Base-by-base conservation (phyloP, 2,113 vertebrate species). In the Larimichthys polyactis region DNA sequence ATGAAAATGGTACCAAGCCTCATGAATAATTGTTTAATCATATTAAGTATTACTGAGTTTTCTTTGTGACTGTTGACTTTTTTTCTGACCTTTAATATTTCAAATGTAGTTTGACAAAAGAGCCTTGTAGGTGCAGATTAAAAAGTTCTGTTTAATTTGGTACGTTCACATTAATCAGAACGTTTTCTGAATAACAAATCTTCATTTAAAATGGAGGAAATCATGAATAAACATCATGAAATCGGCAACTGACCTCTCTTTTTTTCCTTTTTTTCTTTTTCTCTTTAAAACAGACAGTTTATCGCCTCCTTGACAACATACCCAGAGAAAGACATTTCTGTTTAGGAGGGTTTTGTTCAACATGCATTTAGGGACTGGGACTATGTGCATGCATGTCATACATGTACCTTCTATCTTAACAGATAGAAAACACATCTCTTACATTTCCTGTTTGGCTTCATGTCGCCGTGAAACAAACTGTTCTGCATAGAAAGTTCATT, bases 391-490 rank as follows among this genome's bases (percentile, higher is more conserved):
- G 92, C 91, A 89, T 82, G 74, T 88, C 84, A 87, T 77, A 91
- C 82, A 81, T 85, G 81, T 71, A 82, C 4, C 80, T 91, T 92
- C 92, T 92, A 90, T 91, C 85, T 71, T 11, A 67, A 40, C 81
- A 87, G 91, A 89, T 88, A 88, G 86, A 91, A 86, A 83, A 80
- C 87, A 89, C 68, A 78, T 84, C 84, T 90, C 70, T 76, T 58
- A 75, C 77, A 91, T 89, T 92, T 92, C 92, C 90, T 92, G 93
- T 93, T 89, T 64, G 93, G 84, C 85, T 85, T 87, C 78, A 90
- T 83, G 82, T 75, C 80, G 75, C 65, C 43, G 48, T 32, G 75
- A 70, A 83, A 85, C 75, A 86, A 87, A 88, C 69, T 71, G 68
- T 83, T 84, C 59, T 81, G 71, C 67, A 75, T 22, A 71, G 70